Evolutionary conservation across 1,140 invertebrate species (phyloP).

Genomic region (Heliconius melpomene): DNA sequence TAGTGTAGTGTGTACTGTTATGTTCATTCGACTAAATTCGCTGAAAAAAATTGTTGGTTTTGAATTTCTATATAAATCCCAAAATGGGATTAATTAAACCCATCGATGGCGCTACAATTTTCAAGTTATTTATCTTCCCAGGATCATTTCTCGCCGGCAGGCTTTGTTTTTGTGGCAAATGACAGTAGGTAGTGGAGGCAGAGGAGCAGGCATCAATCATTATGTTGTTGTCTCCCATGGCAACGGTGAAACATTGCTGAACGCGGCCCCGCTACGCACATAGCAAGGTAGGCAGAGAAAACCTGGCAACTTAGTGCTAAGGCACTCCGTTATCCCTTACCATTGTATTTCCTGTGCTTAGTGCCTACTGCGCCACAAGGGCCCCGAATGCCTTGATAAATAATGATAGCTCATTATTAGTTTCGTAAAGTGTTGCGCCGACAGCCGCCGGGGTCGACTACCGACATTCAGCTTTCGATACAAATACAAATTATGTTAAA

Average conservation of each 20-base stretch:
- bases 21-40: too few species aligned
- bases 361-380: too few species aligned
- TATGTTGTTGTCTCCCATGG: background rate
- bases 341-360: too few species aligned
- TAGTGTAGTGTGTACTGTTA: too few species aligned
- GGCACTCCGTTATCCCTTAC: too few species aligned
- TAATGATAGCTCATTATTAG: background rate
- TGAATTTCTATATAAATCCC: too few species aligned
- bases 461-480: constrained; percentile 3
- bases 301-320: too few species aligned
- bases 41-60: too few species aligned
- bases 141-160: background rate
- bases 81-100: too few species aligned
- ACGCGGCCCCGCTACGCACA: background rate
- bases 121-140: background rate
- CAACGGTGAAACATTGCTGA: background rate
- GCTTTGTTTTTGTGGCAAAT: background rate
- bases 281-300: too few species aligned
- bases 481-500: background rate
- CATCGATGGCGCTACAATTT: background rate
- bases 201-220: background rate
- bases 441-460: background rate
- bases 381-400: background rate
- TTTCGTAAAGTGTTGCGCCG: constrained; percentile 5
- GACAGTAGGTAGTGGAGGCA: background rate